These are phyloP conservation scores for Archivesica marissinica DNA, from an alignment of 1,140 invertebrate genomes.

Conservation along the genomic window DNA sequence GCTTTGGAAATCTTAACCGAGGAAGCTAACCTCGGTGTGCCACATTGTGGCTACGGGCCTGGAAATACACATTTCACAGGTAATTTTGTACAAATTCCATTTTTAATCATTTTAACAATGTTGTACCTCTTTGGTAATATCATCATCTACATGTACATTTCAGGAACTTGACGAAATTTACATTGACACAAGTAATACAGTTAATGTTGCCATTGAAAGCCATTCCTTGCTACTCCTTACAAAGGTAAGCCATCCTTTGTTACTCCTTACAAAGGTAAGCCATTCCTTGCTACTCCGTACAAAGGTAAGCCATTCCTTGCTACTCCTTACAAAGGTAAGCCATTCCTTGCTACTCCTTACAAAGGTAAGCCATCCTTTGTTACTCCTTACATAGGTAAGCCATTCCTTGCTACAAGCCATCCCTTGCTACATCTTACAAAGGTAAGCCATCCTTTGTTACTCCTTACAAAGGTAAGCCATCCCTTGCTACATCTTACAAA, in stretches of 20 bases:
- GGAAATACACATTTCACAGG: too few species aligned
- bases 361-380: neutral
- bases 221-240: slow-evolving; percentile 91
- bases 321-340: slow-evolving; percentile 87
- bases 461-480: neutral
- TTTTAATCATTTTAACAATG: too few species aligned
- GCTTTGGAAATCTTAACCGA: too few species aligned
- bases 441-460: neutral
- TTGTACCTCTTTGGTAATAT: too few species aligned
- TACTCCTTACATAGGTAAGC: neutral
- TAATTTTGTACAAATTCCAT: too few species aligned
- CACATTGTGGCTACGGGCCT: too few species aligned
- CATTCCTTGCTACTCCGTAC: slow-evolving; percentile 91
- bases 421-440: neutral
- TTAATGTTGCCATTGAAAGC: slow-evolving; percentile 92
- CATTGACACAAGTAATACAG: slow-evolving; percentile 91
- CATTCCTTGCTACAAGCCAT: too few species aligned
- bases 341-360: neutral
- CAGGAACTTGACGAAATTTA: slow-evolving; percentile 95
- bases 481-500: neutral
- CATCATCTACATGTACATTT: slow-evolving; percentile 81
- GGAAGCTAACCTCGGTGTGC: too few species aligned
- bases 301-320: slow-evolving; percentile 89
- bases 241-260: slow-evolving; percentile 76
- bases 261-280: neutral